Evolutionary conservation across 2,888 invertebrate genomes (phyloP).

Genomic region (Apamea sordens): DNA sequence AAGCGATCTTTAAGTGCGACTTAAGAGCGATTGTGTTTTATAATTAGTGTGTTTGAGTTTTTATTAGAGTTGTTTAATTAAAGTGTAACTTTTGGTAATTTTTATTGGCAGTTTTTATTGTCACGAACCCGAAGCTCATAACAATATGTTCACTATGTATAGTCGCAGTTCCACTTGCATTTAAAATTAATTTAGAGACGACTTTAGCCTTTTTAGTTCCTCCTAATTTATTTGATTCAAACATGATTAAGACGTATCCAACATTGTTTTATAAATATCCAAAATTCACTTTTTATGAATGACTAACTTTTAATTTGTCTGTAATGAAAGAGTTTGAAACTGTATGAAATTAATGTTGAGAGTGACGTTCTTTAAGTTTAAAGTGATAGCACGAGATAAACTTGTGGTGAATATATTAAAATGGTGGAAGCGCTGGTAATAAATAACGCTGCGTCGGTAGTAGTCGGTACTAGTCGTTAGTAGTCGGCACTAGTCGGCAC

Average conservation of each 20-base stretch:
- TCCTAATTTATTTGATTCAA: not conserved
- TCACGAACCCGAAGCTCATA: no score
- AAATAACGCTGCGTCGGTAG: not conserved
- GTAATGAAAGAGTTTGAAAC: no score
- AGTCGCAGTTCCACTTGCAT: not conserved
- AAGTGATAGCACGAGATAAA: not conserved
- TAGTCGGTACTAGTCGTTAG: no score
- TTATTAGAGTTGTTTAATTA: no score
- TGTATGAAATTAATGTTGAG: not conserved
- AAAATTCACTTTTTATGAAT: not conserved
- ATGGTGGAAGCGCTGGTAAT: not conserved
- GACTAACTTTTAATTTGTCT: no score
- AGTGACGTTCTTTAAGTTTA: not conserved
- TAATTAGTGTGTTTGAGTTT: no score
- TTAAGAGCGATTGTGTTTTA: no score
- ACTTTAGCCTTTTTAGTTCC: not conserved
- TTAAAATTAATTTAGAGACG: not conserved
- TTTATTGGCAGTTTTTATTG: no score
- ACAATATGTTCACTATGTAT: not conserved
- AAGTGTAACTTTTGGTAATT: no score
- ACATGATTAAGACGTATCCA: not conserved
- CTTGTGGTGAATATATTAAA: constrained; percentile 1
- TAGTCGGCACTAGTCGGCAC: not conserved
- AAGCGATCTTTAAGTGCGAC: no score
- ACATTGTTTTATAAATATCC: not conserved